Evolutionary conservation across 2,797 vertebrate genomes (phyloP).

Genomic region (Galago senegalensis): DNA sequence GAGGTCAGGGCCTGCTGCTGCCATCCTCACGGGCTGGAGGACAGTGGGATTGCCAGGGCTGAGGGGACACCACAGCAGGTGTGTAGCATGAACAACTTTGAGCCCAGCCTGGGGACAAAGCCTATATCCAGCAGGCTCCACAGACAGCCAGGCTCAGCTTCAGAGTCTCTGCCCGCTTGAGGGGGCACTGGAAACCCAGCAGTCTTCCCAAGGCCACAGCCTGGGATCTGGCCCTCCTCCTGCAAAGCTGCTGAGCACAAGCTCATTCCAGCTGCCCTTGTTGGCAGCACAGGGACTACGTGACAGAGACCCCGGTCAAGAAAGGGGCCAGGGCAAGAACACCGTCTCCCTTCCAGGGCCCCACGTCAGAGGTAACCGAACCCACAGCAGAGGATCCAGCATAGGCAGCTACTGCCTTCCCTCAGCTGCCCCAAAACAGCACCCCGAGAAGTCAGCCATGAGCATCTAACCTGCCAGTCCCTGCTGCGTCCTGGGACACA

Average conservation of each 20-base stretch:
- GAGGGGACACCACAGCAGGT: not conserved
- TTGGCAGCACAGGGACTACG: no score
- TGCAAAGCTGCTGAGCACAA: not conserved
- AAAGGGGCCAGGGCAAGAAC: not conserved
- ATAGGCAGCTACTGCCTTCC: no score
- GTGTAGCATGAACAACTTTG: no score
- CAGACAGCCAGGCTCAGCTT: no score
- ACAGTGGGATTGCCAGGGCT: not conserved
- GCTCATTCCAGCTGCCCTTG: not conserved
- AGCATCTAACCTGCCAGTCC: no score
- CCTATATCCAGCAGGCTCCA: no score
- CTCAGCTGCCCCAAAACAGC: not conserved
- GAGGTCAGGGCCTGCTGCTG: not conserved
- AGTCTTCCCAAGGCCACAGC: no score
- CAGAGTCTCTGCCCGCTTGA: accelerated
- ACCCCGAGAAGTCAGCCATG: not conserved
- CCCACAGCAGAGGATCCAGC: no score
- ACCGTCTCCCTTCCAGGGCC: not conserved
- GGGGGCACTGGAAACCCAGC: not conserved
- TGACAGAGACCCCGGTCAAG: not conserved
- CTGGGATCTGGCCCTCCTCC: accelerated
- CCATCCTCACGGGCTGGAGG: no score
- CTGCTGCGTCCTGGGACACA: not conserved
- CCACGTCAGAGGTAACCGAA: no score
- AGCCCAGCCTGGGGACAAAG: no score